These are phyloP conservation scores for Thumatha senex DNA, from an alignment of 2,888 invertebrate species.

Conservation along the genomic window DNA sequence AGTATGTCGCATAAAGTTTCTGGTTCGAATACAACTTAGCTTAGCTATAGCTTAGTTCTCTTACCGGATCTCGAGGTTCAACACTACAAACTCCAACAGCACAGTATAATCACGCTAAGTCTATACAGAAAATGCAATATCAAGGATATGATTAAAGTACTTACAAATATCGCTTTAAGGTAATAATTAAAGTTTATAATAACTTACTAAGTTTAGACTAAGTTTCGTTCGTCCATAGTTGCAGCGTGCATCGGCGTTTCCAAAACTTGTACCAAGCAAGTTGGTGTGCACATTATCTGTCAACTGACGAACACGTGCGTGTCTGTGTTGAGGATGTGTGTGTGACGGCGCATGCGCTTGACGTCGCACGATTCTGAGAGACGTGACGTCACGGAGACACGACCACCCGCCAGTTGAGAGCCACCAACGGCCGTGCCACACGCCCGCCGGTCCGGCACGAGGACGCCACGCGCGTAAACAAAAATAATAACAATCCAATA, in stretches of 20 bases:
- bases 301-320: constrained; percentile 36
- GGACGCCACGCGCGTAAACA: constrained; percentile 66
- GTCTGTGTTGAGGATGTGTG: constrained; percentile 5
- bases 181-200: constrained; percentile 2
- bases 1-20: too few relatives aligned
- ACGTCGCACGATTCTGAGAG: constrained; percentile 33
- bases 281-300: constrained; percentile 30
- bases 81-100: too few relatives aligned
- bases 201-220: constrained; percentile 7
- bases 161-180: not conserved
- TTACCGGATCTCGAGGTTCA: too few relatives aligned
- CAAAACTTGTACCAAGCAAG: constrained; percentile 26
- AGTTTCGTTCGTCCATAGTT: constrained; percentile 3
- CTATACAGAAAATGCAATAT: too few relatives aligned
- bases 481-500: constrained; percentile 60
- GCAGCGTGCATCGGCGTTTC: constrained; percentile 5
- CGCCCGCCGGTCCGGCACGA: constrained; percentile 52
- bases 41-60: too few relatives aligned
- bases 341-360: constrained; percentile 34
- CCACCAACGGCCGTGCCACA: constrained; percentile 51
- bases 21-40: too few relatives aligned
- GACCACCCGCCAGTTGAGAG: constrained; percentile 49
- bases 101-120: too few relatives aligned
- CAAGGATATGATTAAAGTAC: too few relatives aligned
- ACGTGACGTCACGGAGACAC: constrained; percentile 52